These are phyloP conservation scores for Sitodiplosis mosellana DNA, from an alignment of 1,140 invertebrate species.

Conservation along the genomic window DNA sequence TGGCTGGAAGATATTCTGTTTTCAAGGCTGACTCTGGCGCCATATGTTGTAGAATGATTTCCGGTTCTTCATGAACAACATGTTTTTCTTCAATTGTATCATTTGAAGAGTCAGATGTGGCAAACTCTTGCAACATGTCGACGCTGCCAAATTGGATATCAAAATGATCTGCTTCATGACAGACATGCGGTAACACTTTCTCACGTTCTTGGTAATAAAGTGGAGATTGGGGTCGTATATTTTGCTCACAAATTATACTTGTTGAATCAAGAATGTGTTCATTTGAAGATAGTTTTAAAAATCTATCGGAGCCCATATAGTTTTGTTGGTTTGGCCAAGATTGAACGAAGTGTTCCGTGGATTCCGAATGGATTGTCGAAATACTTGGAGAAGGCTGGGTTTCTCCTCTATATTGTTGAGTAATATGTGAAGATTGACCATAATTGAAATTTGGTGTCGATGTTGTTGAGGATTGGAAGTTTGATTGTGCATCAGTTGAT, in stretches of 20 bases:
- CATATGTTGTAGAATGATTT: neutral
- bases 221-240: neutral
- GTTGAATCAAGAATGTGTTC: neutral
- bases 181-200: neutral
- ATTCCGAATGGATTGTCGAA: neutral
- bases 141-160: conserved; percentile 1
- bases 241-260: neutral
- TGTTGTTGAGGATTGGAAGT: too few species aligned
- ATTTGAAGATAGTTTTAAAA: neutral
- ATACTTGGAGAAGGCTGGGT: neutral
- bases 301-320: neutral
- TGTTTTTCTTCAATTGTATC: neutral
- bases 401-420: neutral
- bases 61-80: neutral
- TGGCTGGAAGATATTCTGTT: neutral
- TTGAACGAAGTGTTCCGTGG: neutral
- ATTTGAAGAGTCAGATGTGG: neutral
- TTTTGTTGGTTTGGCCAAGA: neutral
- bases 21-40: neutral
- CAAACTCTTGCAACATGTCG: neutral
- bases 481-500: too few species aligned
- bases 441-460: too few species aligned
- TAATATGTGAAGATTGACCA: too few species aligned
- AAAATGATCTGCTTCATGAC: neutral
- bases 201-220: neutral